Conservation (phyloP, 2,888 invertebrate species). For the Lypha dubia region DNA sequence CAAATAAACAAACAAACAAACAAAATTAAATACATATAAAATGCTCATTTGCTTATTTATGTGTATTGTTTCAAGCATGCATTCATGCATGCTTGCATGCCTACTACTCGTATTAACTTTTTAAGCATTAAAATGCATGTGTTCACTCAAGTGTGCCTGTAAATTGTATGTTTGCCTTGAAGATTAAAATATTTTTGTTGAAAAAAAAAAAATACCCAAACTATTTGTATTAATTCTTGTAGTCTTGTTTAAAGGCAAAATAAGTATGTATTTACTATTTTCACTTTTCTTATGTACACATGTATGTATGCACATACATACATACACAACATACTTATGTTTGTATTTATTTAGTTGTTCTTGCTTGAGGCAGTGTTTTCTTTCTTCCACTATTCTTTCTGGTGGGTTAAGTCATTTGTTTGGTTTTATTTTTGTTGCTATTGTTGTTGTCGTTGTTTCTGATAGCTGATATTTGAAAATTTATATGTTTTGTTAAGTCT, state of each 20-base stretch:
- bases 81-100: constrained; percentile 44
- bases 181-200: constrained; percentile 64
- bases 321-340: too few species aligned
- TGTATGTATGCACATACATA: too few species aligned
- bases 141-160: constrained; percentile 50
- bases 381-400: not conserved
- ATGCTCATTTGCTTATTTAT: constrained; percentile 7
- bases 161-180: constrained; percentile 54
- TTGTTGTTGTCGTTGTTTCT: constrained; percentile 25
- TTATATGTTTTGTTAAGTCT: constrained; percentile 74
- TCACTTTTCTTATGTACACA: constrained; percentile 13
- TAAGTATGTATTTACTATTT: constrained; percentile 33
- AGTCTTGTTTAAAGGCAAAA: constrained; percentile 31
- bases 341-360: too few species aligned
- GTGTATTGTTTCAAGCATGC: constrained; percentile 29
- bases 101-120: constrained; percentile 31
- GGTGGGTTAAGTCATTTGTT: constrained; percentile 34
- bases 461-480: constrained; percentile 63
- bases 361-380: constrained; percentile 4
- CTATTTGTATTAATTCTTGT: constrained; percentile 45
- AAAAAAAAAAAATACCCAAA: not conserved
- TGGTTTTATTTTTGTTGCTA: constrained; percentile 7
- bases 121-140: constrained; percentile 54
- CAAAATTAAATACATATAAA: not conserved
- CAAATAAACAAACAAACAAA: not conserved